Evolutionary conservation across 2,797 vertebrate genomes (phyloP).

Genomic region (Linurgus olivaceus): DNA sequence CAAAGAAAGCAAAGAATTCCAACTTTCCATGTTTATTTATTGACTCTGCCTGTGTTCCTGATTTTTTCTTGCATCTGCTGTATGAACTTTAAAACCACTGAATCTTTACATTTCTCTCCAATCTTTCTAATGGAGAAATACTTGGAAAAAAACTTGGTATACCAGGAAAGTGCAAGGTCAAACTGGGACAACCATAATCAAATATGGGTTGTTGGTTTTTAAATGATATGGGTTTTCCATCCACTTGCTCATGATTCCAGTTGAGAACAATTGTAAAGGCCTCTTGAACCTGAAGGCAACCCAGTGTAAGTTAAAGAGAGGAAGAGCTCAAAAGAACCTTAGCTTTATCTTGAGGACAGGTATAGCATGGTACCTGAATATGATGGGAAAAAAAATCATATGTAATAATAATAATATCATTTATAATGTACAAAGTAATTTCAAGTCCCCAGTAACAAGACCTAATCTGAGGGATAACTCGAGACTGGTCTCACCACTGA

Average conservation of each 20-base stretch:
- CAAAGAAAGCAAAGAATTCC: neutral
- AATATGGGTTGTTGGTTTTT: neutral
- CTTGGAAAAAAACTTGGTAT: neutral
- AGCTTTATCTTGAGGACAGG: neutral
- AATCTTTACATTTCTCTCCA: fast-evolving
- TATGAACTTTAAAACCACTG: neutral
- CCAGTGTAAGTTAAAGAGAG: neutral
- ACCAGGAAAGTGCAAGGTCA: neutral
- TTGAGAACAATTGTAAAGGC: neutral
- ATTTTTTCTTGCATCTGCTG: neutral
- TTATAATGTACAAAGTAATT: neutral
- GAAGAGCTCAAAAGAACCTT: neutral
- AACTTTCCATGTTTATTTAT: neutral
- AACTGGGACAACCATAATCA: neutral
- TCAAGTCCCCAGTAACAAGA: neutral
- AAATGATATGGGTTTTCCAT: fast-evolving
- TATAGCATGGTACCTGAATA: neutral
- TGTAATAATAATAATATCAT: fast-evolving
- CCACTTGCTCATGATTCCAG: neutral
- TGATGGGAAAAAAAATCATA: neutral
- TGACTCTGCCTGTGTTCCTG: neutral
- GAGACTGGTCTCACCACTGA: neutral
- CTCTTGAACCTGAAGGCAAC: neutral
- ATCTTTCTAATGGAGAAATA: neutral
- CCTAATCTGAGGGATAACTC: neutral